These are phyloP conservation scores for Echinarachnius parma DNA, from an alignment of 53 echinoderm and acorn worm genomes.

Conservation along the genomic window DNA sequence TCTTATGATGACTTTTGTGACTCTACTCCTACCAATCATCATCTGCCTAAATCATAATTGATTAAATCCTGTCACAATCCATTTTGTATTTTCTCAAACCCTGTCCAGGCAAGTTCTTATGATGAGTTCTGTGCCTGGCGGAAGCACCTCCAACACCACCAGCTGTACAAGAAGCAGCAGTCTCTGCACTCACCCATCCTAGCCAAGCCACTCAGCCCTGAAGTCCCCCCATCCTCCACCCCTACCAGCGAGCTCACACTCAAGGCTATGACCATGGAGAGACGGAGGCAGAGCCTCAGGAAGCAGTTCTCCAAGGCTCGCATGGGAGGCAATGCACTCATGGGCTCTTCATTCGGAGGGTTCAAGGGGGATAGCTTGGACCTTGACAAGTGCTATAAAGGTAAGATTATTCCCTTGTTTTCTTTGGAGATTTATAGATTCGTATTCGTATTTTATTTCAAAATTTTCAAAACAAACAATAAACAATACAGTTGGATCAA, in stretches of 20 bases:
- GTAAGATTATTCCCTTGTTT: conserved; percentile 19
- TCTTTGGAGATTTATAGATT: too few relatives aligned
- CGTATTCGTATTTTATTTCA: too few relatives aligned
- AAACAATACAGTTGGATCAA: too few relatives aligned
- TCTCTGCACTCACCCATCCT: conserved; percentile 46
- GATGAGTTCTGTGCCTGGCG: conserved; percentile 96
- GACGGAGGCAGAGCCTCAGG: conserved; percentile 78
- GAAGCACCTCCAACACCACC: conserved; percentile 77
- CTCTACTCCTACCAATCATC: too few relatives aligned
- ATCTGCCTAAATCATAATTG: too few relatives aligned
- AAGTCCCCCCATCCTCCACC: conserved; percentile 42
- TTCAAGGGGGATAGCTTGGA: conserved; percentile 66
- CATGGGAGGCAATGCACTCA: conserved; percentile 31
- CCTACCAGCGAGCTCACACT: conserved; percentile 96
- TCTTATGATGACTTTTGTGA: too few relatives aligned
- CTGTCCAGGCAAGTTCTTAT: conserved; percentile 74
- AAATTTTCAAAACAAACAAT: too few relatives aligned
- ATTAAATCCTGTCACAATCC: too few relatives aligned
- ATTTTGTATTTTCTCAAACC: too few relatives aligned
- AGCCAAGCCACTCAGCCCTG: conserved; percentile 21
- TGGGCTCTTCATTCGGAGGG: conserved; percentile 51
- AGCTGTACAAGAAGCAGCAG: conserved; percentile 76
- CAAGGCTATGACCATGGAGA: conserved; percentile 89
- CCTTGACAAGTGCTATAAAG: conserved; percentile 83
- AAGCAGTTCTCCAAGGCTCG: conserved; percentile 86